Conservation (phyloP, 2,797 vertebrate genomes). For the Orientallactaga sibirica region DNA sequence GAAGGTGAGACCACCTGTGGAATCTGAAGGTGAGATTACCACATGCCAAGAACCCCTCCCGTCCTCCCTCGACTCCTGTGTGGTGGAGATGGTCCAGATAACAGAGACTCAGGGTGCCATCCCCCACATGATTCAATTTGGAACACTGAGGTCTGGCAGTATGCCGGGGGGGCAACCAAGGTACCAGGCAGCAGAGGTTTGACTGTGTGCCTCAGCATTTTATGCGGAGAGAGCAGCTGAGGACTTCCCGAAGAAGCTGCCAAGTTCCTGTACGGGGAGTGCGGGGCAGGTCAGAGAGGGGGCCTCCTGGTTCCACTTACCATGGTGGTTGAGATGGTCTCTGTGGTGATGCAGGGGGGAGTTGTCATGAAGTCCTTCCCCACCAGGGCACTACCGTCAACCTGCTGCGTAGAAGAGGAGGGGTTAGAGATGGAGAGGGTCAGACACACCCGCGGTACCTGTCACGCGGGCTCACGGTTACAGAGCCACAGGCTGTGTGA, state of each 20-base stretch:
- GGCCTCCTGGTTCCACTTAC: constrained; percentile 81
- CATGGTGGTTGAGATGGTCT: constrained; percentile 84
- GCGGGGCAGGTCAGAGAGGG: background rate
- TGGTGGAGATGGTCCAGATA: background rate
- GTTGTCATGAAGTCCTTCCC: constrained; percentile 81
- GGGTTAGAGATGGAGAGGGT: constrained; percentile 28
- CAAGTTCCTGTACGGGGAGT: background rate
- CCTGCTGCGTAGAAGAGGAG: constrained; percentile 80
- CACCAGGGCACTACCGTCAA: constrained; percentile 78
- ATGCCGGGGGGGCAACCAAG: background rate
- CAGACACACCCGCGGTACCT: background rate
- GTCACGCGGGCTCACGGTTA: background rate
- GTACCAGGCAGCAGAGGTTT: background rate
- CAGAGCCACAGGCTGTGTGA: background rate
- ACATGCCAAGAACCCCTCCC: background rate
- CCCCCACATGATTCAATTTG: background rate
- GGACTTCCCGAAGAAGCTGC: background rate
- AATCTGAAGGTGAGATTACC: background rate
- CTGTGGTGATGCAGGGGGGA: constrained; percentile 82
- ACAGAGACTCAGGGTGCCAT: background rate
- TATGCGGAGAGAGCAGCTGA: background rate
- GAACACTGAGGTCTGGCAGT: constrained; percentile 31
- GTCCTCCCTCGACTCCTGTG: background rate
- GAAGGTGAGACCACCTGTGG: background rate
- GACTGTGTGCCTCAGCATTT: background rate